Base-by-base conservation (phyloP, 1,140 invertebrate species). In the Bilobella aurantiaca region DNA sequence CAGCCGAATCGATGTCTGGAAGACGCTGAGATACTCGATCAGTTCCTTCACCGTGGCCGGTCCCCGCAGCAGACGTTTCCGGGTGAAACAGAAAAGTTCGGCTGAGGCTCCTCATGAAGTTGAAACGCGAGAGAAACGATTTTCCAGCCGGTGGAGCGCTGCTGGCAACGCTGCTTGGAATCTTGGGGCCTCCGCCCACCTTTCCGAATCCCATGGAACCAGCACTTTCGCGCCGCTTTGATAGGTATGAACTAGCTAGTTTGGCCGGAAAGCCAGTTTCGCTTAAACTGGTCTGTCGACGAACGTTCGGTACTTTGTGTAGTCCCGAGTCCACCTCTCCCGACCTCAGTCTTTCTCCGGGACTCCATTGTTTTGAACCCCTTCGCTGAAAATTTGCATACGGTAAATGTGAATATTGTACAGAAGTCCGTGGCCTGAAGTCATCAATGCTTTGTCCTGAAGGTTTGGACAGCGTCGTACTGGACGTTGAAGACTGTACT, bases 111-210 rank as follows among this genome's bases (percentile, higher is more conserved):
- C 70, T 31, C 31, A 72, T 63, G 56, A 72, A 66, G 58, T 61
- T 68, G 57, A 72, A 65, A 30, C 58, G 53, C 1, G 71, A 69
- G 32, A 72, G 68, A 27, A 72, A 66, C 29, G 68, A 72, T 28
- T 62, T 61, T 37, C 56, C 57, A 3, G 49, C n/a, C n/a, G n/a
- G n/a, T 25, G 1, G 61, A 2, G 67, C n/a, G n/a, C 60, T 61
- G 3, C 16, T 29, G 21, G 57, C 27, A 16, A 14, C 30, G 12
- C 3, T 60, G 37, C 30, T 60, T 42, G 32, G 32, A 31, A 56
- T 32, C n/a, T n/a, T n/a, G n/a, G n/a, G 2, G 64, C 25, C 23
- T 8, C 5, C 5, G 49, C 5, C 5, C 5, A 23, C 5, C 23
- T 53, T 53, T 12, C 8, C 25, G 49, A 53, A 23, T 21, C 49